Evolutionary conservation across 2,113 vertebrate genomes (phyloP).

Genomic region (Salvelinus fontinalis): DNA sequence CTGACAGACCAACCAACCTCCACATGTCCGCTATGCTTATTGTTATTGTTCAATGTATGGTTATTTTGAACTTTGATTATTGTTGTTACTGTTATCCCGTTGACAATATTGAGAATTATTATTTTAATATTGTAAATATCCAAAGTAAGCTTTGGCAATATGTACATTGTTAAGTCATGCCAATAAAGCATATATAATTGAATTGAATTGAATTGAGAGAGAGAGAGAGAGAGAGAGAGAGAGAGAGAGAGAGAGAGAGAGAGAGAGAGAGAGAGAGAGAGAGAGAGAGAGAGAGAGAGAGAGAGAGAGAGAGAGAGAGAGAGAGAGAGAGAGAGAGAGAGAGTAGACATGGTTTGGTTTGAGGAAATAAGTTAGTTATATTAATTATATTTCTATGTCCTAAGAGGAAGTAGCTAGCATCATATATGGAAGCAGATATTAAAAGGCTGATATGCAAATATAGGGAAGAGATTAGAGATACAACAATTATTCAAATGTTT

Average conservation of each 20-base stretch:
- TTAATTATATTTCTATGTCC: constrained; percentile 75
- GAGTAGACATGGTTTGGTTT: constrained; percentile 6
- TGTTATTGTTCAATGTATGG: too few relatives aligned
- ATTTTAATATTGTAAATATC: too few relatives aligned
- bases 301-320: constrained; percentile 8
- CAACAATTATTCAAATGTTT: constrained; percentile 94
- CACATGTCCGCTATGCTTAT: too few relatives aligned
- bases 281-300: neutral
- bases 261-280: constrained; percentile 18
- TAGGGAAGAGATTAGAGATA: constrained; percentile 93
- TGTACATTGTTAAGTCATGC: too few relatives aligned
- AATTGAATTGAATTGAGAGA: too few relatives aligned
- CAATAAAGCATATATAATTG: too few relatives aligned
- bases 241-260: constrained; percentile 18
- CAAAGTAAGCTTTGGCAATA: too few relatives aligned
- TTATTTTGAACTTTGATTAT: too few relatives aligned
- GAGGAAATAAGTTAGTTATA: constrained; percentile 51
- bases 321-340: neutral
- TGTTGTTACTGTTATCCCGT: too few relatives aligned
- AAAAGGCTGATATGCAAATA: constrained; percentile 92
- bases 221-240: constrained; percentile 1
- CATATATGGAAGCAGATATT: constrained; percentile 86
- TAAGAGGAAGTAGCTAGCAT: constrained; percentile 82
- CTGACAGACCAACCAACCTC: too few relatives aligned
- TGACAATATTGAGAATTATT: too few relatives aligned